Percentiles rank a stretch among this genome's conserved stretches.
Evolutionary conservation across 2,113 vertebrate species (phyloP).

Genomic region (Zosterops lateralis): DNA sequence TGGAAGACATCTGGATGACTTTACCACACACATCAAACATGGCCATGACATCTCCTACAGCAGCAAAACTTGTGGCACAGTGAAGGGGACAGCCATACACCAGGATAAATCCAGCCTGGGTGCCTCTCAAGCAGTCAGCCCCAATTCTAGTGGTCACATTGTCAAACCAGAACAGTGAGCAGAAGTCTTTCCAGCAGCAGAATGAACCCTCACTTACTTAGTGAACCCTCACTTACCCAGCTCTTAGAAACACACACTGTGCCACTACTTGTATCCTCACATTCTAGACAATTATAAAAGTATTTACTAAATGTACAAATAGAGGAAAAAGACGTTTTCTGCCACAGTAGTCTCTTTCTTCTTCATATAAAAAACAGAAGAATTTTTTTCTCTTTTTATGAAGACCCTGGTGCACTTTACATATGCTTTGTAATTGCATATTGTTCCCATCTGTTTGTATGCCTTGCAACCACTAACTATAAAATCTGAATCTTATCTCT

Average conservation of each 20-base stretch:
- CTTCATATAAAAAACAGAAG: not conserved
- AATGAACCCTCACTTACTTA: not conserved
- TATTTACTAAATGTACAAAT: not conserved
- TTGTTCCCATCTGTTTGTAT: not conserved
- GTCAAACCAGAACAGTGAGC: not conserved
- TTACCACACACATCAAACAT: not conserved
- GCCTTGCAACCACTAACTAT: not conserved
- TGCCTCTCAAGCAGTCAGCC: not conserved
- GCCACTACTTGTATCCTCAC: not conserved
- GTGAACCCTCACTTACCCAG: not conserved
- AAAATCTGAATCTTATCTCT: not conserved
- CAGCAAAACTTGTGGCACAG: not conserved
- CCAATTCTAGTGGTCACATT: fast-evolving
- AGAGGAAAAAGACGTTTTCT: not conserved
- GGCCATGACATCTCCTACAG: not conserved
- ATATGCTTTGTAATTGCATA: not conserved
- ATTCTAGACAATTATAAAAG: not conserved
- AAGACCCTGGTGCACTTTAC: not conserved
- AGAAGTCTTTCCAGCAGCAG: not conserved
- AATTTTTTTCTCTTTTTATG: not conserved
- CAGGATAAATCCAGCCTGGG: not conserved
- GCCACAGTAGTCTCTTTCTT: not conserved
- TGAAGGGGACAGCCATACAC: not conserved
- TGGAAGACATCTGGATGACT: not conserved
- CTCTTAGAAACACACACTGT: not conserved